A percentile compares a stretch with the other conserved stretches of the same genome.
phyloP scores from a whole-genome alignment of 2,797 vertebrate species.

The Chiloscyllium punctatum region DNA sequence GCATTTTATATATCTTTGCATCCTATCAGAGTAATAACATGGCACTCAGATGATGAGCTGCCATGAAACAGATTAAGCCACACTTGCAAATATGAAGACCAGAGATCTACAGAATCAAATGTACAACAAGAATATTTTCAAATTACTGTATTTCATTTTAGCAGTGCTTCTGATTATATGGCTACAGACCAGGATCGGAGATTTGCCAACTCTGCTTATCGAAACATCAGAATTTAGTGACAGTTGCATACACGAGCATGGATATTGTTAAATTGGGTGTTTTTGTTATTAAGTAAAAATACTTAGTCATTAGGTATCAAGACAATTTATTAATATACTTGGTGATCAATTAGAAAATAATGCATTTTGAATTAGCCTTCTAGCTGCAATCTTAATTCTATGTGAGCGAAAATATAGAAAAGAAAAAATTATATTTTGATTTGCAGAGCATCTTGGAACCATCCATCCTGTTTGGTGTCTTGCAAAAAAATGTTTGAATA shows the following conservation, averaged over 20 bases:
- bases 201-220: neutral
- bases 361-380: neutral
- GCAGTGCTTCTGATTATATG: neutral
- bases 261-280: conserved; percentile 5
- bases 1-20: neutral
- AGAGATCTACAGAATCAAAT: neutral
- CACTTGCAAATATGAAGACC: neutral
- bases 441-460: neutral
- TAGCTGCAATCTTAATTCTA: neutral
- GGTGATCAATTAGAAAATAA: neutral
- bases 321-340: neutral
- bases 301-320: neutral
- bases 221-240: neutral
- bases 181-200: neutral
- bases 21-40: neutral
- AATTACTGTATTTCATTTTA: neutral
- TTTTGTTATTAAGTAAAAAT: neutral
- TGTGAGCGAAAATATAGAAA: neutral
- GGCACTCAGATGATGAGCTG: neutral
- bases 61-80: neutral
- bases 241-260: neutral
- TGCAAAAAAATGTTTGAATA: conserved; percentile 27
- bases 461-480: neutral
- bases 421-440: conserved; percentile 1
- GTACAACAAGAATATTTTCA: neutral